Evolutionary conservation across 2,797 vertebrate genomes (phyloP), one percentile per base, ranked within the genome.

Genomic region (Gambusia yucatana): DNA sequence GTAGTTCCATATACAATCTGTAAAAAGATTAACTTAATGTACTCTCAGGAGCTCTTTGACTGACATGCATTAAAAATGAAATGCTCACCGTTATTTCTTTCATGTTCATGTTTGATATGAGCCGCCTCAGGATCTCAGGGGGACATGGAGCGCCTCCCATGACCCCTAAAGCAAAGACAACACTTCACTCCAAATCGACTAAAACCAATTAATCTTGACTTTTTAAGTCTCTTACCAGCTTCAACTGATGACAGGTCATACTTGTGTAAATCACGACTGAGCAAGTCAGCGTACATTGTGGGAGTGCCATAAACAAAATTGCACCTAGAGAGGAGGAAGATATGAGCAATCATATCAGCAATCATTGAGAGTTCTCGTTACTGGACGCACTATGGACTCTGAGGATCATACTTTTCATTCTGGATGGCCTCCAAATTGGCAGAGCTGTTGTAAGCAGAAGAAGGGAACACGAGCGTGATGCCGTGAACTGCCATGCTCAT

Each of bases 211-310:
- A 0, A 75, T 65, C 5, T 2, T 1, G 0, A 22, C 3, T 41
- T 41, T 79, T 61, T 7, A 39, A 9, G 57, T 76, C 30, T 80
- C 95, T 93, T 91, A 98, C 97, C 97, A 81, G 92, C 93, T 82
- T 87, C 85, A 25, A 97, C 65, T 61, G 89, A 82, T 0, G 97
- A 97, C 80, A 97, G 72, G 81, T 97, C 83, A 0, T 94, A 97
- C 85, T 94, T 94, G 81, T 93, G 93, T 70, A 96, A 91, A 73
- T 97, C 94, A 0, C 89, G 96, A 78, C 87, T 91, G 11, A 98
- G 91, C 86, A 98, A 90, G 90, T 98, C 97, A 73, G 96, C 95
- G 76, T 75, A 97, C 97, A 98, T 98, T 25, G 97, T 98, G 0
- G 97, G 97, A 0, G 97, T 98, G 79, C 97, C 97, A 0, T 94